Conservation (phyloP, 2,888 invertebrate genomes). For the Nasonovia ribisnigri region DNA sequence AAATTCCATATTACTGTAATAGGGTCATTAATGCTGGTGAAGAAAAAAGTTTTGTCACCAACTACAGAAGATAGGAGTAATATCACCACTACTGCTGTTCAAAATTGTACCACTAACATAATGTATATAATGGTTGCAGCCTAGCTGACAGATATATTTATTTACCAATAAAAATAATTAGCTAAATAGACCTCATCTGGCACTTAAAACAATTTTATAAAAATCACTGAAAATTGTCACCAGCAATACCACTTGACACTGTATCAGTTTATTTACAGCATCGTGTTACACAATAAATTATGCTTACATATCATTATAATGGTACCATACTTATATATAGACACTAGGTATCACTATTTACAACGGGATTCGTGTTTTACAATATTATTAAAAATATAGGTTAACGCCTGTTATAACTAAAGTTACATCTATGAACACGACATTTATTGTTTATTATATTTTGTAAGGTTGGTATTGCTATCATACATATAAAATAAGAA, state of each 20-base stretch:
- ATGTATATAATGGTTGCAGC: neutral
- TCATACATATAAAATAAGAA: slow-evolving; percentile 1
- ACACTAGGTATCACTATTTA: slow-evolving; percentile 14
- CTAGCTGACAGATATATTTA: neutral
- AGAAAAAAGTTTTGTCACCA: neutral
- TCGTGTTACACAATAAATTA: neutral
- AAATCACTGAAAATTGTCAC: neutral
- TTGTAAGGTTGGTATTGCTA: slow-evolving; percentile 48
- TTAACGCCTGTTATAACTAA: neutral
- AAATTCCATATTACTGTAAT: neutral
- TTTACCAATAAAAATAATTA: neutral
- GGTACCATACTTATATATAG: slow-evolving; percentile 4
- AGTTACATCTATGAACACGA: slow-evolving; percentile 59
- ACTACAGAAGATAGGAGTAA: neutral
- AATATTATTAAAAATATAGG: slow-evolving; percentile 7
- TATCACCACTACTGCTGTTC: neutral
- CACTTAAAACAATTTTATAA: neutral
- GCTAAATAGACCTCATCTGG: neutral
- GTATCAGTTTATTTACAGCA: neutral
- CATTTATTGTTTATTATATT: slow-evolving; percentile 32
- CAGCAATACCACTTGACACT: neutral
- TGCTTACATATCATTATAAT: neutral
- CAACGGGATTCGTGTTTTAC: neutral
- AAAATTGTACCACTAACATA: neutral
- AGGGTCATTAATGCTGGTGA: neutral